A percentile compares a stretch with the other conserved stretches of the same genome.
phyloP scores from a whole-genome alignment of 2,888 invertebrate species.

The Cerastis rubricosa region DNA sequence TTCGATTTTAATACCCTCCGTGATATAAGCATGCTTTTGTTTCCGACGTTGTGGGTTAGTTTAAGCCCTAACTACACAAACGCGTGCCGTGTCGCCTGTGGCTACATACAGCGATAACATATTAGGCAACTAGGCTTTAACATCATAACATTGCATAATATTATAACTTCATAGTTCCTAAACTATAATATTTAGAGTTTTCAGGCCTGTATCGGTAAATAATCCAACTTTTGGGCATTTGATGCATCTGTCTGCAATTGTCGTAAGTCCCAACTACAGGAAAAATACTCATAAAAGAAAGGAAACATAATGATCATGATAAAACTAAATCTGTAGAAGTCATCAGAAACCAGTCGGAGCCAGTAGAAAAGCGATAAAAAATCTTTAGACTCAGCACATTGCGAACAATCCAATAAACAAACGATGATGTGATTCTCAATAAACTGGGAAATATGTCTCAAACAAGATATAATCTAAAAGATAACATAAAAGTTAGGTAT shows the following conservation, averaged over 20 bases:
- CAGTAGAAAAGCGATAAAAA: background rate
- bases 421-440: background rate
- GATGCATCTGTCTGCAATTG: background rate
- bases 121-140: background rate
- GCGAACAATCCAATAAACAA: background rate
- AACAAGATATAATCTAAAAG: background rate
- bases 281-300: background rate
- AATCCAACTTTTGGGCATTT: background rate
- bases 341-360: background rate
- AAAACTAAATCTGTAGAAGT: background rate
- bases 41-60: slow-evolving; percentile 17
- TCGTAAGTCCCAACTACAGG: background rate
- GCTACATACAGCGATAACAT: slow-evolving; percentile 34
- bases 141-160: slow-evolving; percentile 5
- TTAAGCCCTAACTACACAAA: slow-evolving; percentile 34
- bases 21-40: slow-evolving; percentile 15
- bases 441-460: background rate
- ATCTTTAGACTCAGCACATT: background rate
- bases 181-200: background rate
- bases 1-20: slow-evolving; percentile 5
- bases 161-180: background rate
- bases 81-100: slow-evolving; percentile 16
- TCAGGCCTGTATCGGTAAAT: background rate
- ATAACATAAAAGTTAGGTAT: background rate
- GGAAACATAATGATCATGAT: background rate